These are phyloP conservation scores for Triplophysa dalaica DNA, from an alignment of 2,113 vertebrate species.

Conservation along the genomic window DNA sequence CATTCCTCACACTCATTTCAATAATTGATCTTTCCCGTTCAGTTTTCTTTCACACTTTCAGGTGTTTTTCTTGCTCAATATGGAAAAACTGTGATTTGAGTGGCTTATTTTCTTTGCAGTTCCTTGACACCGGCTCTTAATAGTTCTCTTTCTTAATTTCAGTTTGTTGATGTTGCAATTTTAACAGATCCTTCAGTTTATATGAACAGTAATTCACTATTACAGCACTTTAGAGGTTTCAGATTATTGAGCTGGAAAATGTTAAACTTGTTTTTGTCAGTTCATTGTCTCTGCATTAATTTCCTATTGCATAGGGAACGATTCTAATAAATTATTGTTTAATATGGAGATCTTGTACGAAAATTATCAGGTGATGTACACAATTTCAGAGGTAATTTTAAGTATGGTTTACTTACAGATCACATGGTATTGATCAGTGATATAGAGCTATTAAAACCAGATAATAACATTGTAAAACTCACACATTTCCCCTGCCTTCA, in stretches of 20 bases:
- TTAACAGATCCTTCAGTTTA: background rate
- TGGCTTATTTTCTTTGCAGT: background rate
- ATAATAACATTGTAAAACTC: too few relatives aligned
- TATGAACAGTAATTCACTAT: slow-evolving; percentile 4
- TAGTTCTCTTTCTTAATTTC: background rate
- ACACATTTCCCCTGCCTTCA: too few relatives aligned
- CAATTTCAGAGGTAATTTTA: background rate
- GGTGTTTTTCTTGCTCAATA: background rate
- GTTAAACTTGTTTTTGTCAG: slow-evolving; percentile 32
- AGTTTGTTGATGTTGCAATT: background rate
- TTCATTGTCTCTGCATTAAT: slow-evolving; percentile 35
- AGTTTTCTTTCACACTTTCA: background rate
- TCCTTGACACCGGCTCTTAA: background rate
- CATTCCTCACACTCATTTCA: background rate
- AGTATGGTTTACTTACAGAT: background rate
- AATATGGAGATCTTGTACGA: too few relatives aligned
- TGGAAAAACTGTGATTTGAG: slow-evolving; percentile 4
- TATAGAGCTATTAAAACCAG: too few relatives aligned
- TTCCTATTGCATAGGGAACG: too few relatives aligned
- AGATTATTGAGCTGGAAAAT: slow-evolving; percentile 26
- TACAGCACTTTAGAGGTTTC: slow-evolving; percentile 13
- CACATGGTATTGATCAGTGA: too few relatives aligned
- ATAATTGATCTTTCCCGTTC: background rate
- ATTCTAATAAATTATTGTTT: too few relatives aligned
- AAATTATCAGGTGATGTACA: too few relatives aligned